Base-by-base conservation (phyloP, 2,113 vertebrate species). In the Zeus faber region DNA sequence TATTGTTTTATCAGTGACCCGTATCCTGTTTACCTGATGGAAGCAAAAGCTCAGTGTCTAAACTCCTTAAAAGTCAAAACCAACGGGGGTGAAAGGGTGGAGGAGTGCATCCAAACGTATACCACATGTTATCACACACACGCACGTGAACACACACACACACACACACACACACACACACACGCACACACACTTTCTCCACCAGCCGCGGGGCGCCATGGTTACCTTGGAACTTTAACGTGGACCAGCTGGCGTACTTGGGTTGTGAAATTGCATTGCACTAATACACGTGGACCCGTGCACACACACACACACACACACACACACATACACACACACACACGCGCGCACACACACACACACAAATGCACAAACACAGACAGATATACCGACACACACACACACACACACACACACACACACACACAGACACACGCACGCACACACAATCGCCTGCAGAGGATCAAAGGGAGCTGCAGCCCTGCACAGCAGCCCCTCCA, bases 221-320 rank as follows among this genome's bases (percentile, higher is more conserved):
- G 87, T 91, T 91, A 90, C 89, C 89, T 89, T 90, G 86, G 88
- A 91, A 90, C 87, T 89, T 90, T 91, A 91, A 91, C 89, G 88
- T 91, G 88, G 89, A 91, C 89, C 90, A 91, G 89, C 90, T 91
- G 90, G 87, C 73, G 83, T 84, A 89, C 84, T 90, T 88, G 87
- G 87, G 84, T 90, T 90, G 88, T 90, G 87, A 90, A 90, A 91
- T 90, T 89, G 85, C 87, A 89, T 88, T 88, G 85, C 87, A 64
- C 77, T 72, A 70, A 68, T 62, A 50, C 33, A n/a, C 33, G 21
- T 11, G 18, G 31, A 17, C 33, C 4, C 33, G 5, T 6, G 3
- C 21, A 39, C 20, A 31, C 56, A 29, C 55, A 53, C 54, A 46
- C 57, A 53, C 53, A 58, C 67, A 70, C 68, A 66, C 62, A 76